phyloP scores from a whole-genome alignment of 1,140 invertebrate genomes.

The Neuroterus valhalla region DNA sequence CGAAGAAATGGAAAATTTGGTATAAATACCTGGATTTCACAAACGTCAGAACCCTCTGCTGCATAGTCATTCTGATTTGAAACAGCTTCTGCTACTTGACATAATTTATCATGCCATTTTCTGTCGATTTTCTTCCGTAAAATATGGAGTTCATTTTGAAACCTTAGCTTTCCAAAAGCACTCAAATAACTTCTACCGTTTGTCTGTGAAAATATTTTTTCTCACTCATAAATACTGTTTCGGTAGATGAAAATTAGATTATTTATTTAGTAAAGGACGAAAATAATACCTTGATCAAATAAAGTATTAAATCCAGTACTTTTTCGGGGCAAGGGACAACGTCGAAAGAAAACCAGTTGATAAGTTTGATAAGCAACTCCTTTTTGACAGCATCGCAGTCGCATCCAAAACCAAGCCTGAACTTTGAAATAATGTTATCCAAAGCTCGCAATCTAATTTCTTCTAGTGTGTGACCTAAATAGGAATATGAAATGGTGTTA shows the following conservation, averaged over 20 bases:
- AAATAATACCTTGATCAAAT: slow-evolving; percentile 64
- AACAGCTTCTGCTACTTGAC: slow-evolving; percentile 58
- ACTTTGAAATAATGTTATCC: slow-evolving; percentile 69
- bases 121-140: slow-evolving; percentile 54
- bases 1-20: background rate
- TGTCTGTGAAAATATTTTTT: slow-evolving; percentile 37
- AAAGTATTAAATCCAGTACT: slow-evolving; percentile 67
- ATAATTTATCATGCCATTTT: slow-evolving; percentile 58
- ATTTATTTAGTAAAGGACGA: slow-evolving; percentile 15
- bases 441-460: slow-evolving; percentile 70
- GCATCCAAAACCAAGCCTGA: slow-evolving; percentile 67
- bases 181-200: slow-evolving; percentile 54
- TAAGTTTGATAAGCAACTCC: slow-evolving; percentile 68
- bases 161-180: slow-evolving; percentile 56
- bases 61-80: slow-evolving; percentile 37
- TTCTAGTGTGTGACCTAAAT: slow-evolving; percentile 66
- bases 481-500: slow-evolving; percentile 31
- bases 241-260: background rate
- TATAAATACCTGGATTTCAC: slow-evolving; percentile 2
- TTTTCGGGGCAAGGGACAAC: slow-evolving; percentile 60
- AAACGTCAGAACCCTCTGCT: background rate
- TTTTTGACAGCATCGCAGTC: slow-evolving; percentile 67
- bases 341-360: slow-evolving; percentile 72
- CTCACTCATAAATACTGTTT: no score
- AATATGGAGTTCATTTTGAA: slow-evolving; percentile 60